A percentile compares a stretch with the other conserved stretches of the same genome.
Conservation (phyloP, 2,888 invertebrate species). For the Andrena fulva region DNA sequence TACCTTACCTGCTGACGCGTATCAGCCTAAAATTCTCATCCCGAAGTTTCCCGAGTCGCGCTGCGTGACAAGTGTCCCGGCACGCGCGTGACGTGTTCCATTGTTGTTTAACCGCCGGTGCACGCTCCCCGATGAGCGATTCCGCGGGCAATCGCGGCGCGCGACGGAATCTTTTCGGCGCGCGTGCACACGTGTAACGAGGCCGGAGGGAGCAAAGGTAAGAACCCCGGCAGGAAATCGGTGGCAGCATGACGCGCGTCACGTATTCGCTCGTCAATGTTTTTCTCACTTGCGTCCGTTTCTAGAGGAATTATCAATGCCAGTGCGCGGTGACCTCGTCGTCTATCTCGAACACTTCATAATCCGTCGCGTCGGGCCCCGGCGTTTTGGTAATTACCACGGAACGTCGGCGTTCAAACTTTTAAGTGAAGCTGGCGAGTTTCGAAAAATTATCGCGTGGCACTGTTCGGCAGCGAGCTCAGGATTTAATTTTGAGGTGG, state of each 20-base stretch:
- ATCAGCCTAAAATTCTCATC: too few species aligned
- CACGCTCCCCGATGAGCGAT: slow-evolving; percentile 18
- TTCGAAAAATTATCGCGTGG: too few species aligned
- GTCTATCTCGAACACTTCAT: slow-evolving; percentile 23
- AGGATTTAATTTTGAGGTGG: too few species aligned
- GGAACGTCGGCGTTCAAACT: too few species aligned
- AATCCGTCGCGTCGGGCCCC: neutral
- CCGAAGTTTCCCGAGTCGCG: neutral
- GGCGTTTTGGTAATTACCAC: neutral
- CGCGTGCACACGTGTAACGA: neutral
- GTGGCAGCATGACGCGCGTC: slow-evolving; percentile 35
- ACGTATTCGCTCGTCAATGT: slow-evolving; percentile 39
- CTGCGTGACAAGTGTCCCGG: neutral
- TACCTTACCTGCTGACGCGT: too few species aligned
- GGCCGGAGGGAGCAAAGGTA: slow-evolving; percentile 19
- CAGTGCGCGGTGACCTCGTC: slow-evolving; percentile 31
- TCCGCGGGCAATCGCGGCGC: neutral
- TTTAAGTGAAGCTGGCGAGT: too few species aligned
- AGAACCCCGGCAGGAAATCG: slow-evolving; percentile 30
- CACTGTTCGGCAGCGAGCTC: too few species aligned
- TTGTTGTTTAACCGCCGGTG: slow-evolving; percentile 19
- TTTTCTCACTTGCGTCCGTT: slow-evolving; percentile 6
- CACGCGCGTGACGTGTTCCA: neutral
- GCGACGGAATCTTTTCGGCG: slow-evolving; percentile 3
- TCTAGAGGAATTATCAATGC: slow-evolving; percentile 23